Evolutionary conservation across 2,113 vertebrate species (phyloP).

Genomic region (Gymnocephalus cernua): DNA sequence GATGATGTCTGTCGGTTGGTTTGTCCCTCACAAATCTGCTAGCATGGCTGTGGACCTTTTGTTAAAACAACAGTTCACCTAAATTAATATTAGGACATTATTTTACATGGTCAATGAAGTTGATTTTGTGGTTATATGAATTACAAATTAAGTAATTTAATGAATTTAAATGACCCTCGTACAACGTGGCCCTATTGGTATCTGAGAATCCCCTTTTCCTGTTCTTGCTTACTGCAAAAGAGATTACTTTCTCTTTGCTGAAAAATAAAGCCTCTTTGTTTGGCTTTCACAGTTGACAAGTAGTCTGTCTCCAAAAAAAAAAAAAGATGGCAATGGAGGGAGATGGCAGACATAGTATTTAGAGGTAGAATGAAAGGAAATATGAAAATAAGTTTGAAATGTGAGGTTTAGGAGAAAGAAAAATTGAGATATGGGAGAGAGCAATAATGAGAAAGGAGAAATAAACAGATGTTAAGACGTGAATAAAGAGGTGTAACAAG

Average conservation of each 20-base stretch:
- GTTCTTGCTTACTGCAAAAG: slow-evolving; percentile 31
- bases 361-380: slow-evolving; percentile 29
- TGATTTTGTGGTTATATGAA: slow-evolving; percentile 19
- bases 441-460: slow-evolving; percentile 20
- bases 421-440: neutral
- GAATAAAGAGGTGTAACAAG: slow-evolving; percentile 15
- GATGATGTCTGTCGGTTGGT: neutral
- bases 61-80: slow-evolving; percentile 4
- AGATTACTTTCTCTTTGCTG: slow-evolving; percentile 40
- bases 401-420: slow-evolving; percentile 8
- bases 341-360: slow-evolving; percentile 27
- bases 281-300: slow-evolving; percentile 61
- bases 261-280: slow-evolving; percentile 61
- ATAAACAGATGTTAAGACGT: slow-evolving; percentile 14
- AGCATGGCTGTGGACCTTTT: neutral
- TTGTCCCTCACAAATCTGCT: neutral
- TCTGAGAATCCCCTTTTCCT: slow-evolving; percentile 10
- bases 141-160: slow-evolving; percentile 30
- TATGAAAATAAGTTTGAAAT: slow-evolving; percentile 26
- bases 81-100: slow-evolving; percentile 2
- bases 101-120: neutral
- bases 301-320: slow-evolving; percentile 44
- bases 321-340: slow-evolving; percentile 44
- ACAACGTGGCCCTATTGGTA: slow-evolving; percentile 20
- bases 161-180: slow-evolving; percentile 9